phyloP scores from a whole-genome alignment of 2,113 vertebrate species.

The Collichthys lucidus region DNA sequence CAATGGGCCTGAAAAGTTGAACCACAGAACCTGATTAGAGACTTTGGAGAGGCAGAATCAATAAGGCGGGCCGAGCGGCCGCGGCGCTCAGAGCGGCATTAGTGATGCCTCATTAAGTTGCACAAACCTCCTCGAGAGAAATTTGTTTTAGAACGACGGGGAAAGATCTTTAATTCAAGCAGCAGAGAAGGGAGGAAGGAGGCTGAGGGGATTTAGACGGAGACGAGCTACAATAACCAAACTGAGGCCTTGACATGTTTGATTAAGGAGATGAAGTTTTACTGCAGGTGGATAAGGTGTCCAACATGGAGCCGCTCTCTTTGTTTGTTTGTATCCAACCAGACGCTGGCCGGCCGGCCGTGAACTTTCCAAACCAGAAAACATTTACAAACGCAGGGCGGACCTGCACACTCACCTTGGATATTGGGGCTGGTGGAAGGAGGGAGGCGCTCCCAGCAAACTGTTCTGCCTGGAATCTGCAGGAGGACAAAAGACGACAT shows the following conservation, averaged over 20 bases:
- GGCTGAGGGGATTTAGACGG: background rate
- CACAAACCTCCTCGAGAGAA: slow-evolving; percentile 91
- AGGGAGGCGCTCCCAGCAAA: slow-evolving; percentile 84
- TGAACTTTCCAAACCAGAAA: background rate
- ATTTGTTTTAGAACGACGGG: slow-evolving; percentile 89
- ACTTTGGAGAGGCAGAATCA: slow-evolving; percentile 95
- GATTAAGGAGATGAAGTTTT: background rate
- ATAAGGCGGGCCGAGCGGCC: slow-evolving; percentile 88
- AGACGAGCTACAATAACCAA: background rate
- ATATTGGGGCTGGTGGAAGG: slow-evolving; percentile 85
- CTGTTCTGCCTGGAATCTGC: slow-evolving; percentile 89
- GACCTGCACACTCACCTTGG: slow-evolving; percentile 80
- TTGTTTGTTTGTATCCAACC: background rate
- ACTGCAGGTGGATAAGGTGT: background rate
- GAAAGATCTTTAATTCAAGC: slow-evolving; percentile 37
- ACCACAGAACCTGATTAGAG: slow-evolving; percentile 94
- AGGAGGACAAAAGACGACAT: slow-evolving; percentile 43
- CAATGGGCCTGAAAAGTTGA: slow-evolving; percentile 94
- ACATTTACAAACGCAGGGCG: background rate
- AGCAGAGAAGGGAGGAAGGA: background rate
- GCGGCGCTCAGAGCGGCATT: slow-evolving; percentile 84
- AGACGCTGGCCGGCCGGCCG: background rate
- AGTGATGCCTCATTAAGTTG: slow-evolving; percentile 98
- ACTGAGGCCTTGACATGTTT: background rate
- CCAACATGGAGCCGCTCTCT: background rate